Conservation (phyloP, 2,888 invertebrate genomes). For the Physocephala rufipes region DNA sequence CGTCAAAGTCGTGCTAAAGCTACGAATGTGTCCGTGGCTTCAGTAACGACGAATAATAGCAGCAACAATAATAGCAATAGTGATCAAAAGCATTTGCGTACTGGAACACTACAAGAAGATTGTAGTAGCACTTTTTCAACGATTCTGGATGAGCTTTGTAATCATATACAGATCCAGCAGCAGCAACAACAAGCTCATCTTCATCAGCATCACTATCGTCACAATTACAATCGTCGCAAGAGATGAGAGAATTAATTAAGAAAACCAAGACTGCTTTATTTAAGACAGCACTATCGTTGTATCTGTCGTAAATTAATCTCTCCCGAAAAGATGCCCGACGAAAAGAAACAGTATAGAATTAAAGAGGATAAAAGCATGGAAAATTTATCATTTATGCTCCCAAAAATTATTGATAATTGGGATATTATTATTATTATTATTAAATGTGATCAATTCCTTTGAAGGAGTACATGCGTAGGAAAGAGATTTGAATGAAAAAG, state of each 20-base stretch:
- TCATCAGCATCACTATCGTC: conserved; percentile 30
- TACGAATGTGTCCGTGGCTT: background rate
- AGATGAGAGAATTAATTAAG: conserved; percentile 18
- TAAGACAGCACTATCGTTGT: background rate
- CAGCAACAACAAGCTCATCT: conserved; percentile 36
- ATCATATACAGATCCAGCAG: conserved; percentile 28
- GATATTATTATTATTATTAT: no score
- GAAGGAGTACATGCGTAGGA: conserved; percentile 24
- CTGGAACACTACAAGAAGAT: background rate
- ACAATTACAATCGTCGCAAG: conserved; percentile 23
- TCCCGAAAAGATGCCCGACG: background rate
- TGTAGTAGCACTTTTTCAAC: conserved; percentile 17
- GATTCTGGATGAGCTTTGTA: conserved; percentile 29
- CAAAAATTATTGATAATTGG: conserved; percentile 27
- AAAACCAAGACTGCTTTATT: no score
- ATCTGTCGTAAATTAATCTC: background rate
- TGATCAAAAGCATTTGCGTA: conserved; percentile 18
- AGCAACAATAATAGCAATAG: conserved; percentile 10
- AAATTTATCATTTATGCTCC: conserved; percentile 14
- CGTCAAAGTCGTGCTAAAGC: conserved; percentile 23
- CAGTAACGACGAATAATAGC: conserved; percentile 5
- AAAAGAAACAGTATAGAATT: conserved; percentile 13
- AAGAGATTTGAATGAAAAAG: background rate
- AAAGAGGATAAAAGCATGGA: conserved; percentile 29
- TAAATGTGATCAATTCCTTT: conserved; percentile 34